phyloP scores from a whole-genome alignment of 2,113 vertebrate genomes.

The Chamaea fasciata region DNA sequence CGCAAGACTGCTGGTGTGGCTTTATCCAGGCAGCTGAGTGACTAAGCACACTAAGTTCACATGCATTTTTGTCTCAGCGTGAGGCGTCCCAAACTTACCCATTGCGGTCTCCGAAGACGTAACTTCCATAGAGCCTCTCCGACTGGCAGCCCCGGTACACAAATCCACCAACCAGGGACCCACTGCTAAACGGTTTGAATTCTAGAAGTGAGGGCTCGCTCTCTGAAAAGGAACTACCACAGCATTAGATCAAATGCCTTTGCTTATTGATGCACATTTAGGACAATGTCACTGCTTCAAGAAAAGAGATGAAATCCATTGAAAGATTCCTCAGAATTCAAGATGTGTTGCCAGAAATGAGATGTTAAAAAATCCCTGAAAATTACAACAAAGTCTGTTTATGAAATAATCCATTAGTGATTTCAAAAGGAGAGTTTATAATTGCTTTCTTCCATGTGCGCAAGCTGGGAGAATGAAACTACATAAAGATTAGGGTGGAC shows the following conservation, averaged over 20 bases:
- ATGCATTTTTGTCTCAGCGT: not conserved
- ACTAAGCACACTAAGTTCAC: not conserved
- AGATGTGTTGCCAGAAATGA: not conserved
- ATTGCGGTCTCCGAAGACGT: conserved; percentile 92
- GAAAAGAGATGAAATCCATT: not conserved
- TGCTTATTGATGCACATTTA: not conserved
- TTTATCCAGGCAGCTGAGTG: not conserved
- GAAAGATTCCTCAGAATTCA: not conserved
- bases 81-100: conserved; percentile 75
- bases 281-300: not conserved
- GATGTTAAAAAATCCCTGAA: not conserved
- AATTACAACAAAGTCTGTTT: not conserved
- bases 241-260: conserved; percentile 60
- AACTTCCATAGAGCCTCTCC: conserved; percentile 92
- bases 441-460: not conserved
- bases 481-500: not conserved
- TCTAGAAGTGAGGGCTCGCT: conserved; percentile 91
- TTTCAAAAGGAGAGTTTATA: not conserved
- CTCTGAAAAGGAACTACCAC: conserved; percentile 78
- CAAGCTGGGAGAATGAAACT: not conserved
- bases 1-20: not conserved
- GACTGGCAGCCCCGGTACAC: conserved; percentile 97
- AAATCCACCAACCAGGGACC: conserved; percentile 89
- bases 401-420: not conserved
- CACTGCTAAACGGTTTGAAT: conserved; percentile 88